Evolutionary conservation across 1,140 invertebrate species (phyloP).

Genomic region (Pomacea maculata): DNA sequence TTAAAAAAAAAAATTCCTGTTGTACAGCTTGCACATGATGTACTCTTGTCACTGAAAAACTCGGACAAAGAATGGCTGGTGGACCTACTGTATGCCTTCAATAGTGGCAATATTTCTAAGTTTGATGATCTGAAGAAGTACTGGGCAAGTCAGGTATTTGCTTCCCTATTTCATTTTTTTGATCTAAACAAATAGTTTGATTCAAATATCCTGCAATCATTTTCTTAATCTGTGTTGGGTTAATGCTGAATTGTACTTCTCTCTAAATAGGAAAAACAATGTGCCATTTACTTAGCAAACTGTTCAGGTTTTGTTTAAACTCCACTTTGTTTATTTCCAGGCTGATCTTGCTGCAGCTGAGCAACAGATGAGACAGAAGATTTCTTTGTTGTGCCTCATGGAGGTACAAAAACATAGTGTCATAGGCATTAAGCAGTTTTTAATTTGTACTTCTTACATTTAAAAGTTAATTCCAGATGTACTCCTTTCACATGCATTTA

Average conservation of each 20-base stretch:
- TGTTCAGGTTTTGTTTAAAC: neutral
- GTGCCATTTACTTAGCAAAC: too few species aligned
- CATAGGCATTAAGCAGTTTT: neutral
- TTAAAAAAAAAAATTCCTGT: neutral
- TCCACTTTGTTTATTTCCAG: slow-evolving; percentile 61
- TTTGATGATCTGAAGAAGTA: slow-evolving; percentile 84
- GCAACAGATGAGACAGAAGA: slow-evolving; percentile 87
- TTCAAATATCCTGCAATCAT: neutral
- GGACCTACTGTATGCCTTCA: slow-evolving; percentile 91
- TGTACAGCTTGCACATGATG: slow-evolving; percentile 86
- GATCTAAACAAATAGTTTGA: neutral
- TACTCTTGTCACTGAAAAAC: slow-evolving; percentile 82
- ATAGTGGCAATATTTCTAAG: slow-evolving; percentile 86
- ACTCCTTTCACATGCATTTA: too few species aligned
- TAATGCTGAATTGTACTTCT: too few species aligned
- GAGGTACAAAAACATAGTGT: slow-evolving; percentile 73
- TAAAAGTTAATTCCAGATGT: too few species aligned
- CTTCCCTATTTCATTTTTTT: neutral
- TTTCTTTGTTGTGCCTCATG: slow-evolving; percentile 95
- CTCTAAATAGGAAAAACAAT: too few species aligned
- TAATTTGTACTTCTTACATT: too few species aligned
- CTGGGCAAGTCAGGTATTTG: slow-evolving; percentile 75
- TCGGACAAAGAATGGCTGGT: slow-evolving; percentile 90
- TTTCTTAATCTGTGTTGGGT: too few species aligned
- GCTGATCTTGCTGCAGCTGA: slow-evolving; percentile 89